Evolutionary conservation across 92 coral and sea anemone species (phyloP).

Genomic region (Actinernus sp.): DNA sequence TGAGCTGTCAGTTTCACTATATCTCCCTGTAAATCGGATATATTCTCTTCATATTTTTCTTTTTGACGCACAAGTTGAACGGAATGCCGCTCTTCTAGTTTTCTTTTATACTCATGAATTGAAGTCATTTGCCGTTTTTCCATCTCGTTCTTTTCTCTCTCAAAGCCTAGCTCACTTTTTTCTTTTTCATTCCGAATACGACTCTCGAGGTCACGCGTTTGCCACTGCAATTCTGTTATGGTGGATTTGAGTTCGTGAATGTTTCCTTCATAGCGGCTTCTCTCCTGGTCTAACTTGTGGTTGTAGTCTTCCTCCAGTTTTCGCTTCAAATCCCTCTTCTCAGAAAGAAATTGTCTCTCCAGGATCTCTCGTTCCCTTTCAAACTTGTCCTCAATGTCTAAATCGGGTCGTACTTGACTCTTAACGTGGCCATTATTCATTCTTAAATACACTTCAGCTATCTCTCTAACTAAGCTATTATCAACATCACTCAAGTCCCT

Average conservation of each 20-base stretch:
- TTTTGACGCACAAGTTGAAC: constrained; percentile 78
- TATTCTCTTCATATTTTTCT: constrained; percentile 84
- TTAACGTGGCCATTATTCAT: constrained; percentile 80
- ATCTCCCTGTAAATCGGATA: constrained; percentile 78
- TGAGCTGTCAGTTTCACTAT: constrained; percentile 87
- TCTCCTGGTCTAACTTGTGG: constrained; percentile 78
- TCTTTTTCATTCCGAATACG: constrained; percentile 85
- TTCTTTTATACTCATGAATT: constrained; percentile 74
- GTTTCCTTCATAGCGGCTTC: constrained; percentile 68
- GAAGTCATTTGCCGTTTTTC: constrained; percentile 77
- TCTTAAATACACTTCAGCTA: constrained; percentile 87
- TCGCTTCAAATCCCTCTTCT: constrained; percentile 80
- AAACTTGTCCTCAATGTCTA: constrained; percentile 94
- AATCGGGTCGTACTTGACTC: constrained; percentile 88
- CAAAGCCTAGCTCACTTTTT: constrained; percentile 79
- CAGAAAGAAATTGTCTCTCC: constrained; percentile 74
- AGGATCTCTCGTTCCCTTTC: constrained; percentile 86
- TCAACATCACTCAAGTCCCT: constrained; percentile 46
- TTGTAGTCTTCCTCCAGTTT: constrained; percentile 82
- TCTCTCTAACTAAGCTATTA: constrained; percentile 70
- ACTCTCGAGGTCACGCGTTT: constrained; percentile 87
- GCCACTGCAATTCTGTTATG: constrained; percentile 92
- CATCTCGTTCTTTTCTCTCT: constrained; percentile 84
- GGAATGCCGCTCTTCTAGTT: constrained; percentile 64
- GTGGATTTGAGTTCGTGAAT: constrained; percentile 77